phyloP scores from a whole-genome alignment of 1,140 invertebrate genomes.

The Rhopalosiphum padi region DNA sequence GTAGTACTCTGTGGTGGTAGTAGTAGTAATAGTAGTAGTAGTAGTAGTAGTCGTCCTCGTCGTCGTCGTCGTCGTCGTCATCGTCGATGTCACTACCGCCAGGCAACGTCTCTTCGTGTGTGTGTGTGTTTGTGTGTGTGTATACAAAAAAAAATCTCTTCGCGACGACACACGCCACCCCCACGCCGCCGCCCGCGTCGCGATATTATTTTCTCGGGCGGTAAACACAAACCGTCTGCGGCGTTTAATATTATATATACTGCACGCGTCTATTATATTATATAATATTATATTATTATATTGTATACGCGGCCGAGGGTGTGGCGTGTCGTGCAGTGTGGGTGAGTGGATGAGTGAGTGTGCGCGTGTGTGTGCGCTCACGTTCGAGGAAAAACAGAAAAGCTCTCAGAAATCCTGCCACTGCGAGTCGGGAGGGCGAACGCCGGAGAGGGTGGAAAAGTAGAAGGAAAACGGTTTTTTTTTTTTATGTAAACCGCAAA shows the following conservation, averaged over 20 bases:
- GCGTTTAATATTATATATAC: slow-evolving; percentile 20
- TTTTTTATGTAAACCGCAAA: slow-evolving; percentile 29
- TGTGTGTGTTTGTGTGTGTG: too few relatives aligned
- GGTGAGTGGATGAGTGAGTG: not conserved
- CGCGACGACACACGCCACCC: not conserved
- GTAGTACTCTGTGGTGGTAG: too few relatives aligned
- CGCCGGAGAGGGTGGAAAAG: not conserved
- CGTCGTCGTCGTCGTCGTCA: not conserved
- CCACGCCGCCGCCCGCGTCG: not conserved
- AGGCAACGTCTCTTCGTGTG: not conserved
- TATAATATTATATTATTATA: not conserved
- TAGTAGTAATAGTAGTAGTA: too few relatives aligned
- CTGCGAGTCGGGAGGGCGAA: not conserved
- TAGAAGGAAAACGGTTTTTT: not conserved
- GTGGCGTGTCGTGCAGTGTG: not conserved
- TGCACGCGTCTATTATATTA: not conserved
- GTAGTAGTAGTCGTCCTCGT: not conserved
- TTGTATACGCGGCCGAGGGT: not conserved
- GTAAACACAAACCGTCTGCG: slow-evolving; percentile 34
- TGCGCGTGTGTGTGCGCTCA: not conserved
- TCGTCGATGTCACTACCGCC: slow-evolving; percentile 19
- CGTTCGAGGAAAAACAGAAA: slow-evolving; percentile 2
- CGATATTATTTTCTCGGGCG: not conserved
- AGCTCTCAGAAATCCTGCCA: not conserved
- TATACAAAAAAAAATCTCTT: slow-evolving; percentile 3